Percentiles rank a stretch among this genome's conserved stretches.
Conservation (phyloP, 2,797 vertebrate species). For the Protonibea diacanthus region DNA sequence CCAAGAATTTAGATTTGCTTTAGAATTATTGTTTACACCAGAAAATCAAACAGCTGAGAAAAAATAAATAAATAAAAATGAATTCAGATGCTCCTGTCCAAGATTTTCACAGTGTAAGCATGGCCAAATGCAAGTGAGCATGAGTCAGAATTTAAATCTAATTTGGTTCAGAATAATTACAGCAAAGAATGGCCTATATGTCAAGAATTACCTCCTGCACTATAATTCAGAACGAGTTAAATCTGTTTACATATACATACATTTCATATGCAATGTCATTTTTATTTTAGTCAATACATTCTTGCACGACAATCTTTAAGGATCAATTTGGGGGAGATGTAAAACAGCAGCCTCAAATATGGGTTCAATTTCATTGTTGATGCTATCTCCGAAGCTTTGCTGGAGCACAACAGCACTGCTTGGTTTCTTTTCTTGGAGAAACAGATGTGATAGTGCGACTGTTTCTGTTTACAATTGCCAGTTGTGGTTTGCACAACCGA, state of each 20-base stretch:
- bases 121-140: background rate
- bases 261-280: background rate
- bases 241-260: background rate
- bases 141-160: constrained; percentile 2
- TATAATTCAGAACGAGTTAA: background rate
- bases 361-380: constrained; percentile 7
- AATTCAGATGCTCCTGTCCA: constrained; percentile 7
- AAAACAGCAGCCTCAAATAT: constrained; percentile 11
- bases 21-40: background rate
- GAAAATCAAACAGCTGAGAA: background rate
- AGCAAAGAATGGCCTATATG: background rate
- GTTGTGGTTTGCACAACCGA: background rate
- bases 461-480: constrained; percentile 14
- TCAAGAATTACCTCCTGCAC: background rate
- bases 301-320: background rate
- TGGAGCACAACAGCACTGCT: constrained; percentile 11
- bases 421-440: background rate
- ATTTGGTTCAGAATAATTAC: constrained; percentile 2
- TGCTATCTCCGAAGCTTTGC: constrained; percentile 1
- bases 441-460: constrained; percentile 2
- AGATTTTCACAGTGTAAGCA: background rate
- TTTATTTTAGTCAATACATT: background rate
- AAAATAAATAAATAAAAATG: background rate
- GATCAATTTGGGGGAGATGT: background rate
- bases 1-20: constrained; percentile 1